Evolutionary conservation across 2,888 invertebrate genomes (phyloP).

Genomic region (Caradrina kadenii): DNA sequence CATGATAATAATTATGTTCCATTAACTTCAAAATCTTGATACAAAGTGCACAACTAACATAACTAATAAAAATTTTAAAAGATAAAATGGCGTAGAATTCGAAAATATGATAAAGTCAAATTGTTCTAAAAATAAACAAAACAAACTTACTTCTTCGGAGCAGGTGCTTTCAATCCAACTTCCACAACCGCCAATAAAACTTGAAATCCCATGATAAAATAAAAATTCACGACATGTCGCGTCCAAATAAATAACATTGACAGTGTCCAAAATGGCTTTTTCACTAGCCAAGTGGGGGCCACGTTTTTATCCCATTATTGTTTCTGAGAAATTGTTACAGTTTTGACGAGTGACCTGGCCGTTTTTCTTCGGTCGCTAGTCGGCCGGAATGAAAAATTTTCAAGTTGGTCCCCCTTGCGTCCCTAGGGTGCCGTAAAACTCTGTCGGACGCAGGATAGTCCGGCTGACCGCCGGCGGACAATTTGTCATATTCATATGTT

Average conservation of each 20-base stretch:
- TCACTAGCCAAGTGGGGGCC: constrained; percentile 79
- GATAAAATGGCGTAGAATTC: too few species aligned
- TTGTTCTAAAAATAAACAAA: constrained; percentile 14
- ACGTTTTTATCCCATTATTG: constrained; percentile 88
- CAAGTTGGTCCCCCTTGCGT: constrained; percentile 86
- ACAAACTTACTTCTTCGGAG: constrained; percentile 18
- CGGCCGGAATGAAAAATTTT: constrained; percentile 90
- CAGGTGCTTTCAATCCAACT: constrained; percentile 74
- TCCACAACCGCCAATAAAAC: constrained; percentile 82
- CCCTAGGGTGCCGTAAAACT: constrained; percentile 90
- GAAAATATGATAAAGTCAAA: background rate
- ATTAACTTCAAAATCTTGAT: too few species aligned
- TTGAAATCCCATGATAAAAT: constrained; percentile 88
- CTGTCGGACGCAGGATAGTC: constrained; percentile 82
- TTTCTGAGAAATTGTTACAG: constrained; percentile 90
- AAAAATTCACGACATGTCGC: constrained; percentile 88
- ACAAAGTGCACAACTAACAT: too few species aligned
- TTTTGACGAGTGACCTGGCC: constrained; percentile 90
- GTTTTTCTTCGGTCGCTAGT: constrained; percentile 86
- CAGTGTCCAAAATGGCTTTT: constrained; percentile 86
- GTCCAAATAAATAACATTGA: constrained; percentile 90
- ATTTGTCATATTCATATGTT: constrained; percentile 91
- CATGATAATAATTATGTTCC: too few species aligned
- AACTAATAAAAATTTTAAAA: too few species aligned
- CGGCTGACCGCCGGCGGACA: constrained; percentile 86